These are phyloP conservation scores for Entomobrya proxima DNA, from an alignment of 2,888 invertebrate genomes.

Conservation along the genomic window DNA sequence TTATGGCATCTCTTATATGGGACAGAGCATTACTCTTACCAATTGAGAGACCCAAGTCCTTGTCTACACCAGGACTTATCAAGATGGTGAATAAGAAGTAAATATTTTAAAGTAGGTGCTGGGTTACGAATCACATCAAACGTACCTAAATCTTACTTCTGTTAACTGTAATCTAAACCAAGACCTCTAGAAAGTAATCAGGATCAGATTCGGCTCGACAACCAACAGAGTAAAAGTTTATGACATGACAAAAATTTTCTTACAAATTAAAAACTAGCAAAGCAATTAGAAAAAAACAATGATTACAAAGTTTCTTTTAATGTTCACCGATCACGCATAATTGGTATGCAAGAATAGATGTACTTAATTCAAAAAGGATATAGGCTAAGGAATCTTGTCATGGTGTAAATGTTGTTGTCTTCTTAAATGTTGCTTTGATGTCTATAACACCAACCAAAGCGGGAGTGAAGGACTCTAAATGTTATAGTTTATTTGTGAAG, in stretches of 20 bases:
- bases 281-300: neutral
- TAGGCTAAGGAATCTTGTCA: neutral
- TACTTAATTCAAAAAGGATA: neutral
- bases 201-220: too few species aligned
- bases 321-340: neutral
- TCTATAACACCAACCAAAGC: neutral
- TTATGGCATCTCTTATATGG: constrained; percentile 90
- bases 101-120: neutral
- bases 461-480: neutral
- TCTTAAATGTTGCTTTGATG: neutral
- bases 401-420: neutral
- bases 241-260: neutral
- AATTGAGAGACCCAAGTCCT: constrained; percentile 90
- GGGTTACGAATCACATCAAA: constrained; percentile 32
- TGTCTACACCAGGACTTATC: constrained; percentile 85
- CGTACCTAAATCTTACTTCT: constrained; percentile 43
- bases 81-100: constrained; percentile 69
- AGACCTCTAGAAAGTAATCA: neutral
- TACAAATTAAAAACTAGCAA: neutral
- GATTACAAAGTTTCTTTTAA: neutral
- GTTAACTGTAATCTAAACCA: constrained; percentile 24
- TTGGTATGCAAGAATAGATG: neutral
- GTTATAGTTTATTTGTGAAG: constrained; percentile 37
- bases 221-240: neutral
- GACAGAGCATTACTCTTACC: constrained; percentile 90